phyloP scores from a whole-genome alignment of 2,113 vertebrate genomes.

The Nibea albiflora region DNA sequence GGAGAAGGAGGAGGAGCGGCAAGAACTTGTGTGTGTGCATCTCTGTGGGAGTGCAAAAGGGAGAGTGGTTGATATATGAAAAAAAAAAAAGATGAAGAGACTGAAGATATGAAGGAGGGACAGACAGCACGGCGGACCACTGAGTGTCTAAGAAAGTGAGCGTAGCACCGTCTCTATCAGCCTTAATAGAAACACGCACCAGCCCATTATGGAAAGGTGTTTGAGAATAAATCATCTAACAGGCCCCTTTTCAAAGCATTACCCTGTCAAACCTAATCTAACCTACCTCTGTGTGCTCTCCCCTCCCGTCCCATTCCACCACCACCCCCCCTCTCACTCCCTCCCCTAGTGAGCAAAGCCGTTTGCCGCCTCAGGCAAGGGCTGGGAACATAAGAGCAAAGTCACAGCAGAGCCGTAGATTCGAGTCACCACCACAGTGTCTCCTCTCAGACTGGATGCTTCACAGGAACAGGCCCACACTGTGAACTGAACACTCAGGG shows the following conservation, averaged over 20 bases:
- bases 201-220: constrained; percentile 73
- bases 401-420: constrained; percentile 73
- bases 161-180: constrained; percentile 58
- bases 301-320: constrained; percentile 44
- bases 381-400: constrained; percentile 82
- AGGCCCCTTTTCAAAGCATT: constrained; percentile 78
- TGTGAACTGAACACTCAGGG: constrained; percentile 36
- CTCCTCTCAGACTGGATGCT: constrained; percentile 55
- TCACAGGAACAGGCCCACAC: constrained; percentile 26
- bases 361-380: constrained; percentile 83
- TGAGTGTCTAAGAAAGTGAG: constrained; percentile 71
- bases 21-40: constrained; percentile 53
- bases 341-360: constrained; percentile 77
- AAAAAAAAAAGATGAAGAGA: constrained; percentile 56
- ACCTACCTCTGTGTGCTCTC: constrained; percentile 71
- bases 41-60: constrained; percentile 61
- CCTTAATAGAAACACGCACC: constrained; percentile 75
- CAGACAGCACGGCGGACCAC: constrained; percentile 46
- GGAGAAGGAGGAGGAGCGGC: constrained; percentile 21
- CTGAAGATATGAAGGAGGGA: constrained; percentile 53
- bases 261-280: constrained; percentile 82
- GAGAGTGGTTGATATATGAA: constrained; percentile 36
- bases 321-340: constrained; percentile 31
- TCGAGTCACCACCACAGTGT: constrained; percentile 63
- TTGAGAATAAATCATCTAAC: constrained; percentile 83